Evolutionary conservation across 2,113 vertebrate species (phyloP).

Genomic region (Equus przewalskii): DNA sequence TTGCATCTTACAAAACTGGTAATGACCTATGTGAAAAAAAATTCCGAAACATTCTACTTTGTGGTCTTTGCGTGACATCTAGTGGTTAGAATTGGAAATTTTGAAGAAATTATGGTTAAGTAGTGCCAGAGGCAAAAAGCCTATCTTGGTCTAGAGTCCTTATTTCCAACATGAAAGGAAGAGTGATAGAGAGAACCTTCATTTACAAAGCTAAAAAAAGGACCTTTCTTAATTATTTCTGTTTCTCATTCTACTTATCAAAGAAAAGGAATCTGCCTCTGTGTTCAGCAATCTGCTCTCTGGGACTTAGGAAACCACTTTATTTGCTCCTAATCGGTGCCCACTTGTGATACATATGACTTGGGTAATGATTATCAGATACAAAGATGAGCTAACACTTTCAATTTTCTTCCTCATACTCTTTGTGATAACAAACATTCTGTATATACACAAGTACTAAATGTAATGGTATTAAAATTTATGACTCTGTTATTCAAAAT

Average conservation of each 20-base stretch:
- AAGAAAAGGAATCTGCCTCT: not conserved
- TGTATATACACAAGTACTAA: not conserved
- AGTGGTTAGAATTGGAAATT: conserved; percentile 70
- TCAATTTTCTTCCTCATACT: not conserved
- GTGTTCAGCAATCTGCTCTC: not conserved
- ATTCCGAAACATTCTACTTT: not conserved
- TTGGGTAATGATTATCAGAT: not conserved
- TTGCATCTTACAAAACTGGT: not conserved
- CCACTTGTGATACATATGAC: not conserved
- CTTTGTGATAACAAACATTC: not conserved
- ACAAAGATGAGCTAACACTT: not conserved
- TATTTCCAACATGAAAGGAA: not conserved
- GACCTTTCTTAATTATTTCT: not conserved
- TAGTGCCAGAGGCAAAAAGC: fast-evolving
- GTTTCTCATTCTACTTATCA: not conserved
- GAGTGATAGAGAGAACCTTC: not conserved
- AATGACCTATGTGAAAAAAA: too few relatives aligned
- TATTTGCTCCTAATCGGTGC: not conserved
- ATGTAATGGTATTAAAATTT: not conserved
- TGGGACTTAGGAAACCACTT: not conserved
- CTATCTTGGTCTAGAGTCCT: not conserved
- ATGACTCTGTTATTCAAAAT: not conserved
- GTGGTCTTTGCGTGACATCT: conserved; percentile 78
- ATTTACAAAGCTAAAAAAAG: not conserved
- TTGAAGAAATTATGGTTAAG: not conserved